A percentile compares a stretch with the other conserved stretches of the same genome.
These are phyloP conservation scores for Marmota monax DNA, from an alignment of 2,113 vertebrate species.

Conservation along the genomic window DNA sequence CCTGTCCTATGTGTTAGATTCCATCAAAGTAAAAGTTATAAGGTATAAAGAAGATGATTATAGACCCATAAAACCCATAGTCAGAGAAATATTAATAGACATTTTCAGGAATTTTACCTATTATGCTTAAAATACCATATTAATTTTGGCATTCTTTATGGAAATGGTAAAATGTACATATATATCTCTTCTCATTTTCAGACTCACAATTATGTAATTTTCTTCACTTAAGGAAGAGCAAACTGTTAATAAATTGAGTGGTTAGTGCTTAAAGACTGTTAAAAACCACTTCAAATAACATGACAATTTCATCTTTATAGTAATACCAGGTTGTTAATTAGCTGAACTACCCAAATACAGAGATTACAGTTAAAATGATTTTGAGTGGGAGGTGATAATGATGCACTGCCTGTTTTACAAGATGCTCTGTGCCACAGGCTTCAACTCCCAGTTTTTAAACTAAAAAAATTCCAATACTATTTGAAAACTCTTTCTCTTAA, in stretches of 20 bases:
- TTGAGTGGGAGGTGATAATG: constrained; percentile 84
- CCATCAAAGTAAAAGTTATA: constrained; percentile 37
- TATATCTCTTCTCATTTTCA: constrained; percentile 68
- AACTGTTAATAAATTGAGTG: constrained; percentile 81
- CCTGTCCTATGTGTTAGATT: not conserved
- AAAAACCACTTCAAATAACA: constrained; percentile 85
- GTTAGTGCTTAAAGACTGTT: constrained; percentile 77
- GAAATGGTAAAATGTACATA: constrained; percentile 58
- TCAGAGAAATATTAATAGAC: not conserved
- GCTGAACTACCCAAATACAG: constrained; percentile 84
- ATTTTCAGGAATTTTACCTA: constrained; percentile 47
- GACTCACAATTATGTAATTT: constrained; percentile 66
- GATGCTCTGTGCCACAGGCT: constrained; percentile 65
- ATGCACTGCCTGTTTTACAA: constrained; percentile 77
- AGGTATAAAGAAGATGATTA: not conserved
- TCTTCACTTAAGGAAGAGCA: constrained; percentile 74
- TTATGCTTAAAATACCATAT: constrained; percentile 30
- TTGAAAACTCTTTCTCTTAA: constrained; percentile 77
- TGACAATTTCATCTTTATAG: constrained; percentile 81
- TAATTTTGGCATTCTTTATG: constrained; percentile 39
- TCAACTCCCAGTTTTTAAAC: constrained; percentile 75
- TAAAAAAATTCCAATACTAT: constrained; percentile 69
- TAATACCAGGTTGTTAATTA: constrained; percentile 87
- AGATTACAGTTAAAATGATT: constrained; percentile 84
- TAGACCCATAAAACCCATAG: not conserved